These are phyloP conservation scores for Ochropleura plecta DNA, from an alignment of 2,888 invertebrate species.

Conservation along the genomic window DNA sequence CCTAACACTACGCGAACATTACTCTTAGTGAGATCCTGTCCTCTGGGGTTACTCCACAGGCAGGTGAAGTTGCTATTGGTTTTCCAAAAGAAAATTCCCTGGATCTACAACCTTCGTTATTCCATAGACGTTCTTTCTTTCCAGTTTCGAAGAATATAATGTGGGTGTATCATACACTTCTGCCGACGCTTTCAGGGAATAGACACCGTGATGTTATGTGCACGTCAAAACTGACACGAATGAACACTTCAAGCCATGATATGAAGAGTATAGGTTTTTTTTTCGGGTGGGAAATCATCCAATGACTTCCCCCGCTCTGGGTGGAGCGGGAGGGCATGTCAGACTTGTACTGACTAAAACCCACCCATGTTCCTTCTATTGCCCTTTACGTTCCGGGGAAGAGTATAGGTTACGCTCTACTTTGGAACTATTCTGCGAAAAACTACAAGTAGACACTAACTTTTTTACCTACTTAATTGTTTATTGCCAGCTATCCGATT, in stretches of 20 bases:
- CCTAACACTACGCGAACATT: too few relatives aligned
- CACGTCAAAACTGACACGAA: neutral
- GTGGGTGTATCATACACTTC: neutral
- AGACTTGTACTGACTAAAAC: too few relatives aligned
- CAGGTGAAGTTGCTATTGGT: neutral
- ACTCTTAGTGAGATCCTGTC: neutral
- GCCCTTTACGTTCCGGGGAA: too few relatives aligned
- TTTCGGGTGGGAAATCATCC: too few relatives aligned
- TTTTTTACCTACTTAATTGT: conserved; percentile 2
- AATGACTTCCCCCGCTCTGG: too few relatives aligned
- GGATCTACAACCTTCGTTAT: neutral
- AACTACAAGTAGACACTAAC: neutral
- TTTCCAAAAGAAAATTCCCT: neutral
- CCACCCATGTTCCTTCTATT: too few relatives aligned
- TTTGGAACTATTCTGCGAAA: conserved; percentile 28
- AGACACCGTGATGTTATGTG: neutral
- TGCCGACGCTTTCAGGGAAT: neutral
- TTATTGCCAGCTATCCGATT: conserved; percentile 20
- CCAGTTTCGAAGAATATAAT: neutral
- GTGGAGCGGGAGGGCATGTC: too few relatives aligned
- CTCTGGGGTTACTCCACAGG: neutral
- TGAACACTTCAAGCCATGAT: neutral
- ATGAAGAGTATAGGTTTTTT: neutral
- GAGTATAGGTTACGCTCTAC: neutral
- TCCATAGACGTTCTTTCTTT: neutral